phyloP scores from a whole-genome alignment of 2,888 invertebrate species.

The Lasioglossum morio region DNA sequence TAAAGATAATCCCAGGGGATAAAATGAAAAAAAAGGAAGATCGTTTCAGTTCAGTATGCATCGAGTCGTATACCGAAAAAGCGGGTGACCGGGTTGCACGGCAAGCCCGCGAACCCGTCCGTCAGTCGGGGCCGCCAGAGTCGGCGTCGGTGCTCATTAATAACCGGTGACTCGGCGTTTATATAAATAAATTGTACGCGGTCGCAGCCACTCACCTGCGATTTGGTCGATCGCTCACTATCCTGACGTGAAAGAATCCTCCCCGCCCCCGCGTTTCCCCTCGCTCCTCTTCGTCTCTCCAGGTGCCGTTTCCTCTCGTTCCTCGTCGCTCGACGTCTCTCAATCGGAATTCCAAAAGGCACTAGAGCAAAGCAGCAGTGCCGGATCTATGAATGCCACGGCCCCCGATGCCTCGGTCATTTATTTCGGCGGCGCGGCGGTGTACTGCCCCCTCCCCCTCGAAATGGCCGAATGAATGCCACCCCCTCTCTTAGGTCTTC shows the following conservation, averaged over 20 bases:
- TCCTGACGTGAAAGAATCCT: constrained; percentile 80
- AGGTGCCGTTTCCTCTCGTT: background rate
- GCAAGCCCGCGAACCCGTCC: constrained; percentile 57
- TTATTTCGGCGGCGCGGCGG: constrained; percentile 76
- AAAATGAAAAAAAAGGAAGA: background rate
- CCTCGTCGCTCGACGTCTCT: constrained; percentile 45
- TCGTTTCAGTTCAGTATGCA: background rate
- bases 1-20: background rate
- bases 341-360: constrained; percentile 76
- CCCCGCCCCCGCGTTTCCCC: constrained; percentile 50
- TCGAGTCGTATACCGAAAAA: constrained; percentile 40
- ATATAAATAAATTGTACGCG: constrained; percentile 80
- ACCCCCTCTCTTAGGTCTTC: constrained; percentile 35
- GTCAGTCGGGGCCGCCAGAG: constrained; percentile 60
- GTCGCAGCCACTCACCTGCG: constrained; percentile 80
- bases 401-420: constrained; percentile 74
- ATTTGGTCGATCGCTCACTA: constrained; percentile 81
- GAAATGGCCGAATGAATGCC: constrained; percentile 70
- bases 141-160: constrained; percentile 76
- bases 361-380: constrained; percentile 71
- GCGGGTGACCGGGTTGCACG: constrained; percentile 34
- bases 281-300: background rate
- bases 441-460: constrained; percentile 60
- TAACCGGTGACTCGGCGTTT: constrained; percentile 80
- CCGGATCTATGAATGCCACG: constrained; percentile 69